Conservation (phyloP, 1,140 invertebrate species). For the Carposina sasakii region DNA sequence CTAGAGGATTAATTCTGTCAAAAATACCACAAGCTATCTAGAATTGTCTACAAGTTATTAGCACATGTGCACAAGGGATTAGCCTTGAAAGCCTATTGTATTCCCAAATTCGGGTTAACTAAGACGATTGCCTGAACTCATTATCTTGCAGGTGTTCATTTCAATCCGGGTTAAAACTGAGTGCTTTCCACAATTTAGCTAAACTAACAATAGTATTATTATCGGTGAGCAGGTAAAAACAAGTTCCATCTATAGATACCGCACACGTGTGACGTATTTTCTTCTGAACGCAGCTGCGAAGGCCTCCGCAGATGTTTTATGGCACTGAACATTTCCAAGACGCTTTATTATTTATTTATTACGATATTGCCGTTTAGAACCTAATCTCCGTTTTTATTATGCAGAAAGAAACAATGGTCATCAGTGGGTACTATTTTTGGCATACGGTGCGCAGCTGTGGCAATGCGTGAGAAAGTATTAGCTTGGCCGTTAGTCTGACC, state of each 20-base stretch:
- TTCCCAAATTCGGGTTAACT: too few relatives aligned
- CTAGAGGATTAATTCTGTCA: too few relatives aligned
- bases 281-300: conserved; percentile 54
- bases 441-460: conserved; percentile 54
- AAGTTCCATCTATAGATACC: conserved; percentile 39
- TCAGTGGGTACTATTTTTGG: conserved; percentile 54
- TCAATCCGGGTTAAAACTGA: too few relatives aligned
- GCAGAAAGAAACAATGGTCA: conserved; percentile 62
- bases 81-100: too few relatives aligned
- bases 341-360: conserved; percentile 68
- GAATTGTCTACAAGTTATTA: too few relatives aligned
- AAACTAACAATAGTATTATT: too few relatives aligned
- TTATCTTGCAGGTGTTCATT: conserved; percentile 28
- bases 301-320: conserved; percentile 66
- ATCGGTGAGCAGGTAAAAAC: conserved; percentile 1
- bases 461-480: conserved; percentile 47
- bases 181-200: too few relatives aligned
- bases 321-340: conserved; percentile 62
- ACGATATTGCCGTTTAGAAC: conserved; percentile 65
- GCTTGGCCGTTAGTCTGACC: too few relatives aligned
- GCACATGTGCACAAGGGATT: too few relatives aligned
- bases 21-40: too few relatives aligned
- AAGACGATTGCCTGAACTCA: too few relatives aligned
- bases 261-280: conserved; percentile 64
- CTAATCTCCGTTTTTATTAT: conserved; percentile 67